Conservation (phyloP, 2,113 vertebrate species). For the Corythornis cristatus region DNA sequence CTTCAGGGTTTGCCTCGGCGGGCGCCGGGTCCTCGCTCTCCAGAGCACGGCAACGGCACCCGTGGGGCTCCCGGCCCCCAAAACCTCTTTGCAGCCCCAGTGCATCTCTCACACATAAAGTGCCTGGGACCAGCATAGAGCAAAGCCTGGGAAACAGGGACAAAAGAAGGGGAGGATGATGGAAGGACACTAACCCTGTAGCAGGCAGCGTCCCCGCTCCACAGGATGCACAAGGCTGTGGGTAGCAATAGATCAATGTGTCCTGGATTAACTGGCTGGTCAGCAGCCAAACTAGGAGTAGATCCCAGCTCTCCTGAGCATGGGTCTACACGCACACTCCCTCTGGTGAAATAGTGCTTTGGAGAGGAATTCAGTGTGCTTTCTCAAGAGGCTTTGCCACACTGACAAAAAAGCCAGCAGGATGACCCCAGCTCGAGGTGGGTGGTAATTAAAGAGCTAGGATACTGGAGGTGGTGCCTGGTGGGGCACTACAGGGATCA, state of each 20-base stretch:
- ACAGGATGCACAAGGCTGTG: neutral
- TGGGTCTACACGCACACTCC: accelerated
- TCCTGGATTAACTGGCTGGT: no score
- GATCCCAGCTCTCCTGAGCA: neutral
- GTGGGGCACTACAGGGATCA: neutral
- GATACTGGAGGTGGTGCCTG: neutral
- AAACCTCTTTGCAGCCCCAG: accelerated
- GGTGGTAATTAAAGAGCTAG: neutral
- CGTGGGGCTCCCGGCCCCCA: accelerated
- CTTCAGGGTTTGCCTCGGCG: conserved; percentile 32
- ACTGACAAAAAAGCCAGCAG: neutral
- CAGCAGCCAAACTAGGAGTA: neutral
- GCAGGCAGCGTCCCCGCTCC: accelerated
- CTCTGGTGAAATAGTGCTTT: neutral
- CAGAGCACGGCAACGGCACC: neutral
- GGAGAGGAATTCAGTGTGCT: neutral
- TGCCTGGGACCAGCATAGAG: neutral
- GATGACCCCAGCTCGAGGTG: neutral
- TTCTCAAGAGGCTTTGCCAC: neutral
- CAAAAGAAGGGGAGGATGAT: neutral
- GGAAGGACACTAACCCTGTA: neutral
- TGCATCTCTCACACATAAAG: accelerated
- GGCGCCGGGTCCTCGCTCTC: accelerated
- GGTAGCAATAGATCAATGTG: neutral
- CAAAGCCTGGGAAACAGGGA: neutral